These are phyloP conservation scores for Hippocampus zosterae DNA, from an alignment of 2,113 vertebrate species.

Conservation along the genomic window DNA sequence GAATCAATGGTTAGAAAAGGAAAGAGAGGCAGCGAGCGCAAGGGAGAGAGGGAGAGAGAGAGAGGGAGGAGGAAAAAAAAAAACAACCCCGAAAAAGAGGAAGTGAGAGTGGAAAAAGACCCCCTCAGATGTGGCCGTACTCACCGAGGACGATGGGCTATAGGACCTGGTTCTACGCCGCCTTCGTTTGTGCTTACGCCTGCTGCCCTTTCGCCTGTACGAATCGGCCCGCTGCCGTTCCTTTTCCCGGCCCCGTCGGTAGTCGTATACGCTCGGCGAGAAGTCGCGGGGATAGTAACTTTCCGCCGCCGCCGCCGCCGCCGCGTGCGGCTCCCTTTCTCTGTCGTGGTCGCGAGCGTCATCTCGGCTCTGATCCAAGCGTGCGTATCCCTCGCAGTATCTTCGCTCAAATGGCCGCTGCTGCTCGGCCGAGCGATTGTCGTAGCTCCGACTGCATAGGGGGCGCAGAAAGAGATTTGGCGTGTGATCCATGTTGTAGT, in stretches of 20 bases:
- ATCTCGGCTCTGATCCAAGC: slow-evolving; percentile 83
- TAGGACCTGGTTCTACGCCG: slow-evolving; percentile 94
- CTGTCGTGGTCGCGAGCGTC: slow-evolving; percentile 62
- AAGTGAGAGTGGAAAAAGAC: slow-evolving; percentile 43
- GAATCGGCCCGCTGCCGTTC: slow-evolving; percentile 75
- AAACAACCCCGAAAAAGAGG: slow-evolving; percentile 32
- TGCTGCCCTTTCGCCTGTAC: slow-evolving; percentile 87
- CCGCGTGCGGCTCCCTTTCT: slow-evolving; percentile 76
- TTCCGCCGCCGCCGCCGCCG: too few relatives aligned
- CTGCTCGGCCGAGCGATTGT: slow-evolving; percentile 82
- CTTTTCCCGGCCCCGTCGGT: slow-evolving; percentile 79
- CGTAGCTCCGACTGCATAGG: slow-evolving; percentile 75
- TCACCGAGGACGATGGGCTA: slow-evolving; percentile 98
- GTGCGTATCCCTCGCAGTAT: slow-evolving; percentile 85
- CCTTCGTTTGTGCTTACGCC: slow-evolving; percentile 94
- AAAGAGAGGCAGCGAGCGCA: slow-evolving; percentile 54
- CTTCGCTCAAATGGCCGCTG: slow-evolving; percentile 79
- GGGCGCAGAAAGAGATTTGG: neutral
- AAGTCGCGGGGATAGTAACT: slow-evolving; percentile 82
- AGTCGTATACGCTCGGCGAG: slow-evolving; percentile 80
- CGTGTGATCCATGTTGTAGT: too few relatives aligned
- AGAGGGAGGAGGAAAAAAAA: slow-evolving; percentile 47
- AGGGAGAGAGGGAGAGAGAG: slow-evolving; percentile 53
- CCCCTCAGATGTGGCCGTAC: slow-evolving; percentile 62
- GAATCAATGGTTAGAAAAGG: slow-evolving; percentile 62